Base-by-base conservation (phyloP, 2,888 invertebrate genomes). In the Phrixothrix hirtus region DNA sequence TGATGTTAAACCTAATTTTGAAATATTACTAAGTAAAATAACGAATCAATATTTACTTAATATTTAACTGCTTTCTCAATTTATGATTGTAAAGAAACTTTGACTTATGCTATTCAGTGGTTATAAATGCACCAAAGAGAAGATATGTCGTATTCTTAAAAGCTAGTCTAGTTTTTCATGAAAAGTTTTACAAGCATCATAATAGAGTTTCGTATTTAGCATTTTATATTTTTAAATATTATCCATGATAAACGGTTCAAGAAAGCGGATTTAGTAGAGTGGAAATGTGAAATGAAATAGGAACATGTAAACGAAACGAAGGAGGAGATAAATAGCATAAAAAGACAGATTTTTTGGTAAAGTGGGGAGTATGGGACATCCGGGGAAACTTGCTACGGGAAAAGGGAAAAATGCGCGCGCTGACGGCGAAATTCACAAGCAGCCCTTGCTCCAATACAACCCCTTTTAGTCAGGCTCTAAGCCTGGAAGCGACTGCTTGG, bases 241-340 rank as follows among this genome's bases (percentile, higher is more conserved):
- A 55, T 58, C 54, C 59, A 68, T 70, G 69, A 70, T 67, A 66
- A 68, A 69, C 65, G 69, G 66, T 63, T 62, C 61, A 62, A 64
- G 65, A 67, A 64, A 65, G 64, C 66, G 66, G 69, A 70, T 70
- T 69, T 67, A 67, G 66, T 66, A 66, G 66, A 66, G 67, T 68
- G 68, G 70, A 69, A 68, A 68, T 65, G 66, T 62, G 65, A 66
- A 69, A 68, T 69, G 69, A 68, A 66, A 69, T 66, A 68, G 67
- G 69, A 68, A 65, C 69, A 68, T 70, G 68, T 68, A 69, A 68
- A 69, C 69, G 65, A 67, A 69, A 68, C 67, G 67, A 65, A 57
- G 64, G 62, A 64, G 64, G 68, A 69, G 66, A 70, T 68, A 68
- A 68, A 68, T 65, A 67, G 67, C 64, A 64, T 65, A 68, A 69